These are phyloP conservation scores for Coregonus ussuriensis DNA, from an alignment of 2,797 vertebrate genomes.

Conservation along the genomic window DNA sequence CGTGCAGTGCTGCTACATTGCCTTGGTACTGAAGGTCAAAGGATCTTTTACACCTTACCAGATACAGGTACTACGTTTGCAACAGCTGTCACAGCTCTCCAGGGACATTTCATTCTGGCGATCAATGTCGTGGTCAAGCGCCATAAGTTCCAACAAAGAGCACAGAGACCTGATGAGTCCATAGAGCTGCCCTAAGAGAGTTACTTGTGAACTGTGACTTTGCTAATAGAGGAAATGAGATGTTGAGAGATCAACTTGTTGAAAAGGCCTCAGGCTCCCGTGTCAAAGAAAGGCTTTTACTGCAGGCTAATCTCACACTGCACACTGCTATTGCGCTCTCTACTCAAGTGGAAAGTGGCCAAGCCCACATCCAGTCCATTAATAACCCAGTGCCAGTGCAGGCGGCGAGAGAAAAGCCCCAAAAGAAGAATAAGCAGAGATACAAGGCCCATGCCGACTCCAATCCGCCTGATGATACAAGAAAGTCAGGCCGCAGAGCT, in stretches of 20 bases:
- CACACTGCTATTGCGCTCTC: neutral
- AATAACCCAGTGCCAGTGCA: neutral
- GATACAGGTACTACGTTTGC: neutral
- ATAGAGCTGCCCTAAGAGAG: neutral
- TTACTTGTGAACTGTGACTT: constrained; percentile 3
- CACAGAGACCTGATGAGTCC: constrained; percentile 5
- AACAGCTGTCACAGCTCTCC: neutral
- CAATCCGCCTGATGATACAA: neutral
- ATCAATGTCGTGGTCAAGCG: neutral
- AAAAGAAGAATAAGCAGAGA: neutral
- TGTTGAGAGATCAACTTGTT: neutral
- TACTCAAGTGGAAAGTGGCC: neutral
- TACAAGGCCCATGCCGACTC: neutral
- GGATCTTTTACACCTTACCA: neutral
- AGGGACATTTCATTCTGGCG: constrained; percentile 3
- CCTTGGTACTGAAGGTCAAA: neutral
- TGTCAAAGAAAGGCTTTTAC: neutral
- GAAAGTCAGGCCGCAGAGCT: neutral
- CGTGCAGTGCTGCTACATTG: too few species aligned
- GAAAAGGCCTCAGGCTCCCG: neutral
- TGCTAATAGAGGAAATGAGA: neutral
- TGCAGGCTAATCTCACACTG: neutral
- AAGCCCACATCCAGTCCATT: neutral
- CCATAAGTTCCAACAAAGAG: neutral
- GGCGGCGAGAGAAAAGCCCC: neutral